Evolutionary conservation across 2,888 invertebrate species (phyloP), one percentile per base, ranked within the genome.

Genomic region (Cosmia pyralina): DNA sequence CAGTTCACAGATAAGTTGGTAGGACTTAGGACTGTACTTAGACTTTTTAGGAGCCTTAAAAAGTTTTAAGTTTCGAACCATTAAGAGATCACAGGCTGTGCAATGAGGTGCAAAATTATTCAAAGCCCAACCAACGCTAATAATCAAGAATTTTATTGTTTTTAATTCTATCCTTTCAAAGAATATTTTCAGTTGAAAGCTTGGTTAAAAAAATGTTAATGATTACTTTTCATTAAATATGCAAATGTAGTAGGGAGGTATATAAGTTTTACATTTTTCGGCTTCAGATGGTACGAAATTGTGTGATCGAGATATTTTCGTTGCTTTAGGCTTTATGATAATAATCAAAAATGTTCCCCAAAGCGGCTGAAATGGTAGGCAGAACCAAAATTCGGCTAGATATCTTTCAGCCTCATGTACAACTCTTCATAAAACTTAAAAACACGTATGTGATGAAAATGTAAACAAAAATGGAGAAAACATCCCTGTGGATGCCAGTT

Each of bases 161-260:
- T 59, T 66, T 48, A 59, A 68, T 55, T 64, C 41, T 41, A 64
- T 57, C 52, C n/a, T 41, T 64, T 46, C 28, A 60, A 64, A 77
- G 67, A 55, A 79, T 63, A 53, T 58, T 57, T 70, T 15, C 44
- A 53, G 64, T 41, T 62, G 48, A 72, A 81, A 58, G 53, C 50
- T 62, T 62, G 57, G 60, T 77, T 82, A 58, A 65, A 68, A 72
- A 57, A 65, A 67, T 65, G 53, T 77, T 34, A 66, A 72, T 68
- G 10, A 62, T 80, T 58, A 69, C 58, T 77, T 66, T 82, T 66
- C 63, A 77, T 82, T 77, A 66, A 62, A 19, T 62, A 72, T 80
- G 67, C 68, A 72, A 80, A 80, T 72, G 22, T 13, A 50, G 13
- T 53, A 55, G 10, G 22, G 15, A 8, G 38, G n/a, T 41, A 58